These are phyloP conservation scores for Tetramorium bicarinatum DNA, from an alignment of 2,888 invertebrate species.

Conservation along the genomic window DNA sequence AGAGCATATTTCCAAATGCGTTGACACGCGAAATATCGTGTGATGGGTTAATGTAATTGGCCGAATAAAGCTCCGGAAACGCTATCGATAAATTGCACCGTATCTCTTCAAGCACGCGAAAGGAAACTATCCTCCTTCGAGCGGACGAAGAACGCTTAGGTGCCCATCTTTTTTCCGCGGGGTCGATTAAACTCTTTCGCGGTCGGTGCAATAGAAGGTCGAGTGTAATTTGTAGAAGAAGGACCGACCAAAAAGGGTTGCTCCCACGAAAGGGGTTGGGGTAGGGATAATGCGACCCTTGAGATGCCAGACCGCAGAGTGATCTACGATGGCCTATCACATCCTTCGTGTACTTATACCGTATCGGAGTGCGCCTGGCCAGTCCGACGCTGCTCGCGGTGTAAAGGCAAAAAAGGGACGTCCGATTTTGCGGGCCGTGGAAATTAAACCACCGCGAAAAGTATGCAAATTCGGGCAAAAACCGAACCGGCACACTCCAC, in stretches of 20 bases:
- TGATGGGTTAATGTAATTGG: slow-evolving; percentile 15
- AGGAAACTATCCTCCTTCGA: slow-evolving; percentile 44
- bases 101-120: slow-evolving; percentile 39
- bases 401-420: slow-evolving; percentile 36
- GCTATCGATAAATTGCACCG: slow-evolving; percentile 39
- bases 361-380: slow-evolving; percentile 59
- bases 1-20: not conserved
- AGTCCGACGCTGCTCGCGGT: slow-evolving; percentile 48
- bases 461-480: slow-evolving; percentile 83
- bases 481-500: slow-evolving; percentile 71
- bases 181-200: slow-evolving; percentile 77
- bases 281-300: slow-evolving; percentile 85
- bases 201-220: slow-evolving; percentile 66
- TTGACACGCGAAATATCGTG: slow-evolving; percentile 42
- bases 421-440: slow-evolving; percentile 67
- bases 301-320: slow-evolving; percentile 84
- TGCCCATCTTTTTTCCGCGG: slow-evolving; percentile 76
- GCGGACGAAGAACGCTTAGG: slow-evolving; percentile 70
- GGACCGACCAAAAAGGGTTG: slow-evolving; percentile 84
- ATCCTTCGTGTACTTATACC: slow-evolving; percentile 80
- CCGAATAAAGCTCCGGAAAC: not conserved
- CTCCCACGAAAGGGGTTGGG: slow-evolving; percentile 60
- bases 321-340: slow-evolving; percentile 84
- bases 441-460: slow-evolving; percentile 82
- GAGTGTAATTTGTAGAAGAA: slow-evolving; percentile 85